phyloP scores from a whole-genome alignment of 2,888 invertebrate species.

The Furcula furcula region DNA sequence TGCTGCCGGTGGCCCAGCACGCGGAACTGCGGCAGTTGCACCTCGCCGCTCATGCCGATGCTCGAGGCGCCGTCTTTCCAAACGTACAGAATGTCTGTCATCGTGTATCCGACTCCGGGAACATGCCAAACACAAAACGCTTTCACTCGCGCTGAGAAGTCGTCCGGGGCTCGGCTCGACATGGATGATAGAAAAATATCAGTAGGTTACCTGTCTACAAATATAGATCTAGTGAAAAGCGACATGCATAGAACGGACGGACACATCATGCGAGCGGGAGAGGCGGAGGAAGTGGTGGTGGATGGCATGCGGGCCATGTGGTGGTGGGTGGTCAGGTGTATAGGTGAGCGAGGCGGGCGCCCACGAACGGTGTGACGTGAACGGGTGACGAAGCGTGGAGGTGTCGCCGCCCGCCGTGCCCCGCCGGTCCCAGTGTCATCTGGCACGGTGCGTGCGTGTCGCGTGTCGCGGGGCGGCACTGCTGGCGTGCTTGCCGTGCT shows the following conservation, averaged over 20 bases:
- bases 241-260: conserved; percentile 6
- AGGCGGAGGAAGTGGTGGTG: conserved; percentile 8
- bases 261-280: not conserved
- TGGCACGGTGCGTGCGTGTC: conserved; percentile 14
- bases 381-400: conserved; percentile 1
- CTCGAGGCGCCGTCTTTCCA: conserved; percentile 94
- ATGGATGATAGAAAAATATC: conserved; percentile 45
- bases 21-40: conserved; percentile 96
- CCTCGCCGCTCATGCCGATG: conserved; percentile 94
- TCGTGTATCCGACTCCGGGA: conserved; percentile 94
- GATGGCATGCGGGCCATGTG: conserved; percentile 2
- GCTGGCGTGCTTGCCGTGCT: conserved; percentile 22
- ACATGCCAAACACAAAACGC: conserved; percentile 69
- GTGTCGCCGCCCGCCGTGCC: conserved; percentile 18
- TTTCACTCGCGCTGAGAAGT: conserved; percentile 56
- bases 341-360: too few relatives aligned
- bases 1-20: conserved; percentile 96
- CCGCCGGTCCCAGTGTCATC: conserved; percentile 20
- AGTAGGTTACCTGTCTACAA: not conserved
- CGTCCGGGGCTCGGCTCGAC: conserved; percentile 21
- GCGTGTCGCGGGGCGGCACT: conserved; percentile 15
- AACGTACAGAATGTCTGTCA: conserved; percentile 94
- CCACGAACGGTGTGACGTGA: conserved; percentile 2
- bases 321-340: conserved; percentile 7
- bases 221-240: not conserved